Percentiles rank a stretch among this genome's conserved stretches.
phyloP scores from a whole-genome alignment of 2,797 vertebrate genomes.

The Rhinoraja longicauda region DNA sequence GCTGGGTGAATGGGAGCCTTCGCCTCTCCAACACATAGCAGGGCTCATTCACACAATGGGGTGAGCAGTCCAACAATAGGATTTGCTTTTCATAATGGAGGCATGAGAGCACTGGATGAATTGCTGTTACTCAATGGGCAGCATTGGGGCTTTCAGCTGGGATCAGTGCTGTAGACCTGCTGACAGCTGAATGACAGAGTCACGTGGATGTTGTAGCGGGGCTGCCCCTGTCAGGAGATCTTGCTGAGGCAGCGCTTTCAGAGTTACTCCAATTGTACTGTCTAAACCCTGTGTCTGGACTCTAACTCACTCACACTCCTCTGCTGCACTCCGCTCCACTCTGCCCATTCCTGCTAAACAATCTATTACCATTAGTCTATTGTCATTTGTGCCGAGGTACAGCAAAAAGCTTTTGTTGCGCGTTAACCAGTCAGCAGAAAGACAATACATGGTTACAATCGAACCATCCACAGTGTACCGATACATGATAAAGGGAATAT shows the following conservation, averaged over 20 bases:
- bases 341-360: neutral
- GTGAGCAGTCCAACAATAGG: neutral
- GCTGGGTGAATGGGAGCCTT: neutral
- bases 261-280: neutral
- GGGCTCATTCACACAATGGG: too few relatives aligned
- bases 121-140: neutral
- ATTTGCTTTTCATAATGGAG: neutral
- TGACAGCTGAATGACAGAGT: neutral
- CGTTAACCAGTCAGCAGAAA: too few relatives aligned
- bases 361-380: too few relatives aligned
- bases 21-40: neutral
- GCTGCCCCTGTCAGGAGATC: neutral
- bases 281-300: neutral
- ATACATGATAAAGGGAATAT: too few relatives aligned
- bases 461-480: too few relatives aligned
- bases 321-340: too few relatives aligned
- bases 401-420: too few relatives aligned
- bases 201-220: neutral
- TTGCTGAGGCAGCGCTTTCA: slow-evolving; percentile 11
- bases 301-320: neutral
- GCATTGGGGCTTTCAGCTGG: neutral
- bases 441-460: too few relatives aligned
- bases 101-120: neutral
- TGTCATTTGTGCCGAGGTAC: too few relatives aligned
- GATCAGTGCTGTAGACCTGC: neutral